These are phyloP conservation scores for Drosophila paranaensis DNA, from an alignment of 2,888 invertebrate genomes.

Conservation along the genomic window DNA sequence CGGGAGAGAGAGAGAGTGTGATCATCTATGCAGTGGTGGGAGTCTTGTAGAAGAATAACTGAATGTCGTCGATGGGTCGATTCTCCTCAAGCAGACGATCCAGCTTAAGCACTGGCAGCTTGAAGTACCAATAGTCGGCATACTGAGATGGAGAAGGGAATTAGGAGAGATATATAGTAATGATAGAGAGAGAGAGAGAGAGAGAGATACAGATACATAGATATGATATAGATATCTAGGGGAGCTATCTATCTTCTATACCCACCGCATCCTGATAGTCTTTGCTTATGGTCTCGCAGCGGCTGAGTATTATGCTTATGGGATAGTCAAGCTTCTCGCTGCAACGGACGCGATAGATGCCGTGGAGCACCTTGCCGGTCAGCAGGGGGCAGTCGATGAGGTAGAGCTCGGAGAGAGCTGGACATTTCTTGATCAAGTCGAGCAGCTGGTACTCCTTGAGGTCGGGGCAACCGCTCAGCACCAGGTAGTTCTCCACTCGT, in stretches of 20 bases:
- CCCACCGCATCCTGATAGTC: constrained; percentile 43
- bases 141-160: constrained; percentile 19
- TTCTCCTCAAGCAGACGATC: constrained; percentile 31
- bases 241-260: not conserved
- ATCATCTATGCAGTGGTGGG: not conserved
- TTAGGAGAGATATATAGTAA: not conserved
- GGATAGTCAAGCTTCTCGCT: constrained; percentile 35
- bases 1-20: no score
- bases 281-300: constrained; percentile 22
- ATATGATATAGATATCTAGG: no score
- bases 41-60: constrained; percentile 47
- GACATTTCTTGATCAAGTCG: constrained; percentile 32
- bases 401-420: constrained; percentile 39
- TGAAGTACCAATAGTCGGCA: constrained; percentile 31
- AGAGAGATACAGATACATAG: not conserved
- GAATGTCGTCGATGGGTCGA: constrained; percentile 32
- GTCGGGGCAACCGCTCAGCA: constrained; percentile 39
- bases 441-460: constrained; percentile 47
- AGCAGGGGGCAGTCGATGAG: constrained; percentile 46
- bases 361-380: constrained; percentile 33
- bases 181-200: not conserved
- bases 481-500: constrained; percentile 41
- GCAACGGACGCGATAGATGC: constrained; percentile 36
- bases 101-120: constrained; percentile 26
- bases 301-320: constrained; percentile 32